Conservation (phyloP, 2,797 vertebrate genomes). For the Kryptopterus vitreolus region DNA sequence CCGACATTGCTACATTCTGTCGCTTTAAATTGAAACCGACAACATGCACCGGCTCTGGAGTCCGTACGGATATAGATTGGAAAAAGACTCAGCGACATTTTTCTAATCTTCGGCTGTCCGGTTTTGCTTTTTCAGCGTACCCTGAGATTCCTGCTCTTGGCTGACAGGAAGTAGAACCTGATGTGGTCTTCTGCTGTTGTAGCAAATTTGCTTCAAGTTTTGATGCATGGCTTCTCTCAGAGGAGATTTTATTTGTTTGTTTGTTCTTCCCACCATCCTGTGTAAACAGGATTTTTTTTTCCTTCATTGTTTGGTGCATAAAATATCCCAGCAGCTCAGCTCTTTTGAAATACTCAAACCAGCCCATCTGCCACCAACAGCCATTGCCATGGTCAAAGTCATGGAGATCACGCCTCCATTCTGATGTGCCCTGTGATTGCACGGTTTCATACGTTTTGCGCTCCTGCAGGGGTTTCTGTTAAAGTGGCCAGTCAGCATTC, state of each 20-base stretch:
- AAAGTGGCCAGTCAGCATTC: neutral
- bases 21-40: neutral
- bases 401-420: neutral
- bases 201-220: neutral
- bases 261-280: neutral
- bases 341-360: neutral
- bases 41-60: neutral
- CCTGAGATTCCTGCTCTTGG: neutral
- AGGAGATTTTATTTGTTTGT: neutral
- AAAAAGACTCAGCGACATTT: neutral
- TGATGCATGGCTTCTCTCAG: neutral
- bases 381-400: neutral
- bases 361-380: neutral
- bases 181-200: neutral
- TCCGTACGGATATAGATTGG: neutral
- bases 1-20: neutral
- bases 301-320: no score
- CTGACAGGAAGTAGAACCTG: neutral
- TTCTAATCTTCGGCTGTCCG: neutral
- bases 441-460: neutral
- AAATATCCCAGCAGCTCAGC: neutral
- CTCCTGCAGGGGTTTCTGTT: neutral
- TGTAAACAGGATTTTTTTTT: neutral
- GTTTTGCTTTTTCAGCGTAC: neutral
- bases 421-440: no score